Base-by-base conservation (phyloP, 2,113 vertebrate genomes). In the Syngnathus scovelli region DNA sequence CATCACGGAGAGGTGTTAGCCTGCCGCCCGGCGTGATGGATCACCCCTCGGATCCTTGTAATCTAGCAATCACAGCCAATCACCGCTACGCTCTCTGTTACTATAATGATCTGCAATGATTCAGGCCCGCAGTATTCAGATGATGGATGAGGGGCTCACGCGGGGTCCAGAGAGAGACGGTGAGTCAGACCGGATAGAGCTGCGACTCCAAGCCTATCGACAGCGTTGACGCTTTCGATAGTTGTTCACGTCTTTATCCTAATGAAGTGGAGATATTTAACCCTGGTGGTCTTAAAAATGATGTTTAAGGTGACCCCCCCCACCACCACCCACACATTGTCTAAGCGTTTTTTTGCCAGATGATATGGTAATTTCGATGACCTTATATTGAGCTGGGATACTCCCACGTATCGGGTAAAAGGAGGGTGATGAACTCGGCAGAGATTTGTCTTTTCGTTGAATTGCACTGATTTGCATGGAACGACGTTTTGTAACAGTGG, bases 261-360 rank as follows among this genome's bases (percentile, higher is more conserved):
- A 91, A 91, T 92, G 89, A 92, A 90, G 87, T 90, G 85, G 85
- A 78, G 85, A 88, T 87, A 90, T 87, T 91, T 91, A 90, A 90
- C 91, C 87, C 88, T 86, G 82, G 77, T 78, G 75, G 77, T 78
- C 83, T 86, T 81, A 81, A 58, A 74, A 75, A 83, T 89, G 86
- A 89, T 86, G 82, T 80, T 82, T 72, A 88, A 90, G 88, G 84
- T 90, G 87, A 87, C 88, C 85, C 85, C 87, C 89, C 87, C 87
- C 87, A 16, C 82, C 61, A 19, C 27, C 11, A 2, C n/a, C 23
- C 79, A 86, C 86, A 83, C 85, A 84, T 78, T 85, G 77, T 75
- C 78, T 76, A 85, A 81, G 86, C 85, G 78, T 86, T 83, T 86
- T 83, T 84, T 85, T 44, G 82, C 84, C 87, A 89, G 84, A 91